These are phyloP conservation scores for Oxytorus armatus DNA, from an alignment of 2,888 invertebrate genomes.

Conservation along the genomic window DNA sequence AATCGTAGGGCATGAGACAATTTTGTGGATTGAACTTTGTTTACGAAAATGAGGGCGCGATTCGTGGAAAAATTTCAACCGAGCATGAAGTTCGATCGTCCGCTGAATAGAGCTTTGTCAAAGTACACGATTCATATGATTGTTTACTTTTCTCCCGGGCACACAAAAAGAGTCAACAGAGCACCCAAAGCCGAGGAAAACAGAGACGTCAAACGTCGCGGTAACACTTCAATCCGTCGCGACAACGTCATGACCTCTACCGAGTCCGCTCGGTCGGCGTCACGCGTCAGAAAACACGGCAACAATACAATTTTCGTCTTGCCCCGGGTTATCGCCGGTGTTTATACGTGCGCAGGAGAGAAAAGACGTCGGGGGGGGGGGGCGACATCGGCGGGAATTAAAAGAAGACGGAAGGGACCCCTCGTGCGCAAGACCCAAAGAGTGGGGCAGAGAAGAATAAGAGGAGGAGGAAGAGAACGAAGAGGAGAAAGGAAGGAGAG, in stretches of 20 bases:
- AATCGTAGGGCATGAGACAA: too few relatives aligned
- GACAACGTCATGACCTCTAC: background rate
- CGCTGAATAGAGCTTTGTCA: background rate
- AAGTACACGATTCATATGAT: background rate
- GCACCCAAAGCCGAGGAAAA: constrained; percentile 11
- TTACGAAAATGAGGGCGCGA: background rate
- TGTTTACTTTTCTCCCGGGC: background rate
- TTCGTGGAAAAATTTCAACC: background rate
- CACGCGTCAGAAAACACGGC: constrained; percentile 4
- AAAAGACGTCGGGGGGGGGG: constrained; percentile 48
- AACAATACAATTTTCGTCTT: constrained; percentile 24
- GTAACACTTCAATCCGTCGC: background rate
- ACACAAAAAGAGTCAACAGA: background rate
- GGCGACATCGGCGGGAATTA: constrained; percentile 48
- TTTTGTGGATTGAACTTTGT: too few relatives aligned
- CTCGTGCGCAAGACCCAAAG: background rate
- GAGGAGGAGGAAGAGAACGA: constrained; percentile 62
- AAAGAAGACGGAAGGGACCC: constrained; percentile 25
- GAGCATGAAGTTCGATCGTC: background rate
- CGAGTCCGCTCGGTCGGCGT: background rate
- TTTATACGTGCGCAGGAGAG: background rate
- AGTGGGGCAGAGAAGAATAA: constrained; percentile 35
- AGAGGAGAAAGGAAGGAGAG: constrained; percentile 46
- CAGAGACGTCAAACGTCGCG: background rate
- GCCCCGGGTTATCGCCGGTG: constrained; percentile 6